Evolutionary conservation across 2,888 invertebrate species (phyloP), one percentile per base, ranked within the genome.

Genomic region (Lycophotia porphyrea): DNA sequence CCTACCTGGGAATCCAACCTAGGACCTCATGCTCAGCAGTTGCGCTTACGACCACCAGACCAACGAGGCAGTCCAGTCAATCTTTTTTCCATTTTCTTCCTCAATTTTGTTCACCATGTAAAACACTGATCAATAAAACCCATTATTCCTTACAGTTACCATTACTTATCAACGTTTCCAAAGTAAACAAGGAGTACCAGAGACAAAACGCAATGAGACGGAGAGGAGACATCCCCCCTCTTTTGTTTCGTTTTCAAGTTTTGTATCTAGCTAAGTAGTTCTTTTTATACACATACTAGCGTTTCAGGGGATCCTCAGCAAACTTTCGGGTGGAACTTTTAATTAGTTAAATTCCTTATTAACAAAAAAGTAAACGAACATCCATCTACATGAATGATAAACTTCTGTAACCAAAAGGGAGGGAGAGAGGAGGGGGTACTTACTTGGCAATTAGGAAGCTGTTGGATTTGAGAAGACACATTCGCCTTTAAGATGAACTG

Each of bases 281-380:
- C 65, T 63, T 75, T 70, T 34, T 71, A 39, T 64, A 79, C 69
- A 79, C 63, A 80, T 64, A 21, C 61, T 73, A 49, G 39, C 69
- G 44, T 74, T 81, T 76, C 60, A 69, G 34, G 39, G 61, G 42
- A 34, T 47, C 55, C 68, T 65, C 65, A 52, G 80, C 68, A 74
- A 88, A 84, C 77, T 87, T 84, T 67, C 70, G 68, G 68, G 63
- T 61, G 55, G 36, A 87, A 87, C 80, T 87, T 86, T 87, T 87
- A 87, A 87, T 88, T 86, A 78, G 78, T 77, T 79, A 77, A 72
- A 86, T 86, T 87, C 84, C 86, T 84, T 85, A 81, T 78, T 86
- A 78, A 81, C 85, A 77, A 85, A 79, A 84, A 83, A 82, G 82
- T 76, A 66, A 76, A 75, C 49, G 67, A 78, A 78, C 78, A 79